phyloP scores from a whole-genome alignment of 2,797 vertebrate genomes.

The Setipinna tenuifilis region DNA sequence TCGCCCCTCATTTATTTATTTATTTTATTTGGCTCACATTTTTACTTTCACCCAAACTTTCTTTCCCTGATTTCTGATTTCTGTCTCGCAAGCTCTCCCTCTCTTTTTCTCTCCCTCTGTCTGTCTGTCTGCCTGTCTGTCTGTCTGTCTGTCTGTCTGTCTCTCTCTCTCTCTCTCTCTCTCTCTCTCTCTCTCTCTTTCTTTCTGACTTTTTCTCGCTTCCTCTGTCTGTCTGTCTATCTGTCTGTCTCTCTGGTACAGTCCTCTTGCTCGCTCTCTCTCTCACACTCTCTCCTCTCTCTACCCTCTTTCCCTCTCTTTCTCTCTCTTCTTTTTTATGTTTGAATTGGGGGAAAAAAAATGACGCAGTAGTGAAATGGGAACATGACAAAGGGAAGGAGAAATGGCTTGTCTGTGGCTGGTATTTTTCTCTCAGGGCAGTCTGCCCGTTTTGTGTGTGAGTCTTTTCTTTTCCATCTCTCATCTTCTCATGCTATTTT shows the following conservation, averaged over 20 bases:
- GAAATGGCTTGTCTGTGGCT: not conserved
- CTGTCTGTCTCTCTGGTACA: too few species aligned
- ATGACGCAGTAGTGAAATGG: not conserved
- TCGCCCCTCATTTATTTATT: not conserved
- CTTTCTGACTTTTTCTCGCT: too few species aligned
- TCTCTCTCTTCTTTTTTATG: too few species aligned
- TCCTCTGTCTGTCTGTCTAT: too few species aligned
- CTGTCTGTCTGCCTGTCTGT: too few species aligned
- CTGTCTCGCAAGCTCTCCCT: not conserved
- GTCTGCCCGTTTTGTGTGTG: not conserved
- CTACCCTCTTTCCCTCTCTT: too few species aligned
- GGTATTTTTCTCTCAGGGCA: not conserved
- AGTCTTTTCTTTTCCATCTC: not conserved
- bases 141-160: too few species aligned
- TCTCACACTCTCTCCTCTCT: too few species aligned
- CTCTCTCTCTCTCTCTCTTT: too few species aligned
- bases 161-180: too few species aligned
- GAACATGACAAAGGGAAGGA: not conserved
- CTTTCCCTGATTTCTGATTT: not conserved
- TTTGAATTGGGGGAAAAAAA: not conserved
- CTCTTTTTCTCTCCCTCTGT: not conserved
- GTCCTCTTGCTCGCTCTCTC: too few species aligned
- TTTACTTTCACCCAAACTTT: not conserved
- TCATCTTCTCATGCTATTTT: slow-evolving; percentile 11
- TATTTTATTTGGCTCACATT: not conserved